A percentile compares a stretch with the other conserved stretches of the same genome.
Evolutionary conservation across 2,113 vertebrate species (phyloP).

Genomic region (Amazona vittata): DNA sequence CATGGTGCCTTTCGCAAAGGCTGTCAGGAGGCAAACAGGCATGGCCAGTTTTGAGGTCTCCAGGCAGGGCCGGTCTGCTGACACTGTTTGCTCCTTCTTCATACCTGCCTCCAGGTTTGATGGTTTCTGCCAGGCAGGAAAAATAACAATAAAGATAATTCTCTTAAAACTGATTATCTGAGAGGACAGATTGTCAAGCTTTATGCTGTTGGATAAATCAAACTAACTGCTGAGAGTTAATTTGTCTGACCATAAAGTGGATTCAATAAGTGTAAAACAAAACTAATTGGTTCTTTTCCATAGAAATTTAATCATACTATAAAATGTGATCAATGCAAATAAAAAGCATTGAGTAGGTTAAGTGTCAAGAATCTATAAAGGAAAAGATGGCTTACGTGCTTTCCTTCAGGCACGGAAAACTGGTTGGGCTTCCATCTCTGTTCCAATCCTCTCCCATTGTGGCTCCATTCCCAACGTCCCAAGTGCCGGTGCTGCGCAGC

Average conservation of each 20-base stretch:
- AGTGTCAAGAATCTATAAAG: conserved; percentile 73
- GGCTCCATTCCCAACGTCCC: neutral
- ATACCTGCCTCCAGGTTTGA: neutral
- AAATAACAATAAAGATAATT: conserved; percentile 23
- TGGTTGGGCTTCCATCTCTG: neutral
- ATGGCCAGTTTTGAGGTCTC: neutral
- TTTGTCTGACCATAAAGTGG: conserved; percentile 80
- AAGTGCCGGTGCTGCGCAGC: neutral
- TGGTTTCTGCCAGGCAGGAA: neutral
- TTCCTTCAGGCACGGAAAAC: neutral
- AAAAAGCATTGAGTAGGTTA: conserved; percentile 75
- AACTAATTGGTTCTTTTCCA: conserved; percentile 82
- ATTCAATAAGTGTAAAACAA: conserved; percentile 82
- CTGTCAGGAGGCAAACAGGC: neutral
- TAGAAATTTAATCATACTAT: conserved; percentile 83
- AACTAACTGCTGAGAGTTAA: conserved; percentile 76
- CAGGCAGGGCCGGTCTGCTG: neutral
- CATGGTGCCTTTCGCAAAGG: neutral
- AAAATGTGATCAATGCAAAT: conserved; percentile 82
- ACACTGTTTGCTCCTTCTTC: neutral
- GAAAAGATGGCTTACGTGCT: conserved; percentile 7
- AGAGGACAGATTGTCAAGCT: conserved; percentile 37
- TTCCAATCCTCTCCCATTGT: neutral
- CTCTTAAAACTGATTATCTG: conserved; percentile 6
- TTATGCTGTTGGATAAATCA: conserved; percentile 74